phyloP scores from a whole-genome alignment of 1,140 invertebrate species.

The Battus philenor region DNA sequence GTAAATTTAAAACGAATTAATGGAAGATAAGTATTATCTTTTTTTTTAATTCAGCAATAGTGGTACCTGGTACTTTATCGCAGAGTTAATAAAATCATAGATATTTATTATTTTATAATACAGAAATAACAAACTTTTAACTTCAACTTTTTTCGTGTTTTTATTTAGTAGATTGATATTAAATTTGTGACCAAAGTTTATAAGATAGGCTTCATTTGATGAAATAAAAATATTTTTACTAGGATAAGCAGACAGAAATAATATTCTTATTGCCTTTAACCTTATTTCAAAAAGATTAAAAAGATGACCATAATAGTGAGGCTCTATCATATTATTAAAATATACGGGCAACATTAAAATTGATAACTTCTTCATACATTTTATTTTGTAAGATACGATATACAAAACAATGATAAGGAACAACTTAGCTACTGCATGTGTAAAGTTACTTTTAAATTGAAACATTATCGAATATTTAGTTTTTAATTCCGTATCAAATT shows the following conservation, averaged over 20 bases:
- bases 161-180: not conserved
- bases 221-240: not conserved
- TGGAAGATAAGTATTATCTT: too few relatives aligned
- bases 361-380: not conserved
- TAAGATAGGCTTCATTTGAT: not conserved
- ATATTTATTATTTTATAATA: constrained; percentile 49
- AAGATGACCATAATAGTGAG: constrained; percentile 18
- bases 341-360: not conserved
- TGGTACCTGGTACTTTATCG: constrained; percentile 58
- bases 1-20: too few relatives aligned
- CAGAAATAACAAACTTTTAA: constrained; percentile 44
- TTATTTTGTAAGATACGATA: not conserved
- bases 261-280: constrained; percentile 7
- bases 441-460: not conserved
- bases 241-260: constrained; percentile 2
- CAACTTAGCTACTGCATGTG: not conserved
- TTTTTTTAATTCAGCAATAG: too few relatives aligned
- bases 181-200: constrained; percentile 7
- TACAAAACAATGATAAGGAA: not conserved
- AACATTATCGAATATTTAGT: constrained; percentile 1
- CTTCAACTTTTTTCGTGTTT: constrained; percentile 24
- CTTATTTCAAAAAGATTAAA: constrained; percentile 15
- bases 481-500: constrained; percentile 19
- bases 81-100: constrained; percentile 45
- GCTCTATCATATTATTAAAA: constrained; percentile 6